Percentiles rank a stretch among this genome's conserved stretches.
Evolutionary conservation across 2,113 vertebrate species (phyloP).

Genomic region (Hirundichthys speculiger): DNA sequence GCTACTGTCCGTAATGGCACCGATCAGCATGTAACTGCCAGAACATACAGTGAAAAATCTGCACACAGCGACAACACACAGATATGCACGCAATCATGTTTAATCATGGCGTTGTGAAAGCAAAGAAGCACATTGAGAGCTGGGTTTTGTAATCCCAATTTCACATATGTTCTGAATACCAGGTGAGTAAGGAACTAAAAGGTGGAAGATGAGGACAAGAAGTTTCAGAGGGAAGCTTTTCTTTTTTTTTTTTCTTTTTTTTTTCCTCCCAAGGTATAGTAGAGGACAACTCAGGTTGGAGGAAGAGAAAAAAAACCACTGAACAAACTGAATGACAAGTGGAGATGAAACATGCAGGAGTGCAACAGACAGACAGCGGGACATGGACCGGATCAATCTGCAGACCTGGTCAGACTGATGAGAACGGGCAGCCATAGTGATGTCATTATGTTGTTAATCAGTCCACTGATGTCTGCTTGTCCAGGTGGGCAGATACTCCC

Average conservation of each 20-base stretch:
- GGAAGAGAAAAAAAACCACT: neutral
- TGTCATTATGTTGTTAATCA: constrained; percentile 75
- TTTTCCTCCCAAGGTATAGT: too few relatives aligned
- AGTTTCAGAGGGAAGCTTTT: constrained; percentile 20
- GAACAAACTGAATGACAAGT: constrained; percentile 6
- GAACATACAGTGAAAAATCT: constrained; percentile 10
- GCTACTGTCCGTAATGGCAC: constrained; percentile 26
- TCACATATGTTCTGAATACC: constrained; percentile 52
- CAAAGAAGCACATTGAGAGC: constrained; percentile 50
- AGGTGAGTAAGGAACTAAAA: constrained; percentile 50
- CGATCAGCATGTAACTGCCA: constrained; percentile 47
- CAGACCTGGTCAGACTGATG: constrained; percentile 52
- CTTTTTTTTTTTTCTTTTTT: too few relatives aligned
- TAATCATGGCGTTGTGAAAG: constrained; percentile 59
- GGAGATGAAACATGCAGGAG: constrained; percentile 2
- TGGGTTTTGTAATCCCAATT: constrained; percentile 15
- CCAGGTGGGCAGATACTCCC: constrained; percentile 72
- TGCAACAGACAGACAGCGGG: constrained; percentile 13
- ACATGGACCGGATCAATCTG: constrained; percentile 27
- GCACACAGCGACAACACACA: neutral
- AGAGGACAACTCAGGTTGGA: neutral
- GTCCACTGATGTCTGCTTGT: constrained; percentile 72
- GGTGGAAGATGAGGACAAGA: constrained; percentile 17
- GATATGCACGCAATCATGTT: constrained; percentile 6
- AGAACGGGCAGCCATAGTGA: constrained; percentile 61